phyloP scores from a whole-genome alignment of 2,797 vertebrate genomes.

The Calcarius lapponicus region DNA sequence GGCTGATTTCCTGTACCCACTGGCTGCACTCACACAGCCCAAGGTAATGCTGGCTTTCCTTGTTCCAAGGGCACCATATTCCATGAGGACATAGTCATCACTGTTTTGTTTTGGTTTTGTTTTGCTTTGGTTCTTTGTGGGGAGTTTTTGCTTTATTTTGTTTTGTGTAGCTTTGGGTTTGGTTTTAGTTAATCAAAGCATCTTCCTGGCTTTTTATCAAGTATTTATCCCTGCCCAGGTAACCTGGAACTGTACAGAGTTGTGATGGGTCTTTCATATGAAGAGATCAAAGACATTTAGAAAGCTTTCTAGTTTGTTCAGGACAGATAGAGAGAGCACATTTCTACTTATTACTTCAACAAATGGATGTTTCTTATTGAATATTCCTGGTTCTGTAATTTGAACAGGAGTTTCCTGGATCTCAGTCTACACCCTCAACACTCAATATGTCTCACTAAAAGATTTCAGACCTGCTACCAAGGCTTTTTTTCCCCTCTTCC shows the following conservation, averaged over 20 bases:
- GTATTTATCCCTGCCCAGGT: background rate
- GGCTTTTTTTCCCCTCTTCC: rapidly evolving
- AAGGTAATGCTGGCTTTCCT: background rate
- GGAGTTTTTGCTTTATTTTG: background rate
- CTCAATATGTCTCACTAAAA: background rate
- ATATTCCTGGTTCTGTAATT: background rate
- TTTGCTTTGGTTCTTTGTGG: background rate
- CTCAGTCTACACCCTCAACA: background rate
- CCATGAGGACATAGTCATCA: background rate
- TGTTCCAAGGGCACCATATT: background rate
- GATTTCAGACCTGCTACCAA: background rate
- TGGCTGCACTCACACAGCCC: background rate
- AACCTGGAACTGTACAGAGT: background rate
- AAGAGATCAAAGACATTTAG: background rate
- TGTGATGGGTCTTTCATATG: background rate
- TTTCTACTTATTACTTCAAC: background rate
- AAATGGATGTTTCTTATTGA: background rate
- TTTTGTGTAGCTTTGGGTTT: background rate
- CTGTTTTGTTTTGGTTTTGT: background rate
- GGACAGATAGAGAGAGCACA: background rate
- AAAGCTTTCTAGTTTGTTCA: background rate
- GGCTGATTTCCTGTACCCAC: background rate
- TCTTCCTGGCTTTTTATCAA: background rate
- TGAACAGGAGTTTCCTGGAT: background rate
- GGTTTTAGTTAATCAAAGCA: background rate